phyloP scores from a whole-genome alignment of 2,888 invertebrate species.

The Crioceris asparagi region DNA sequence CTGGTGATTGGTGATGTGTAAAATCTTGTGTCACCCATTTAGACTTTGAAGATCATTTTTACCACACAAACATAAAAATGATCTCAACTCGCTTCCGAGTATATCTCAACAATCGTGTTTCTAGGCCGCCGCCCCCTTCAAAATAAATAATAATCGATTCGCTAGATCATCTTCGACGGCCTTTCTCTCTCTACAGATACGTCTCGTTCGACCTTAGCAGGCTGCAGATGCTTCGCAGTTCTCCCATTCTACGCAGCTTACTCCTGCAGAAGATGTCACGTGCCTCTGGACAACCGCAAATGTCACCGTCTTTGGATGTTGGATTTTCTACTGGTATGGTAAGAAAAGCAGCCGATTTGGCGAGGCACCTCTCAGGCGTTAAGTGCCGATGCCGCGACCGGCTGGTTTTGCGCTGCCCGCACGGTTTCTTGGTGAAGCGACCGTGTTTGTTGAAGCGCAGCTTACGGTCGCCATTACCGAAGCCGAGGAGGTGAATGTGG shows the following conservation, averaged over 20 bases:
- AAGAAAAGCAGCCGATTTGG: conserved; percentile 8
- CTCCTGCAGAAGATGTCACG: conserved; percentile 8
- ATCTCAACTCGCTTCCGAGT: too few relatives aligned
- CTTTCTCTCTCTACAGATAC: too few relatives aligned
- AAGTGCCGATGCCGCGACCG: conserved; percentile 5
- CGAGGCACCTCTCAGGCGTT: conserved; percentile 6
- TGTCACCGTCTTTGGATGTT: conserved; percentile 3
- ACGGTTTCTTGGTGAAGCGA: conserved; percentile 7
- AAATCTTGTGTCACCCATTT: too few relatives aligned
- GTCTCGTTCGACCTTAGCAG: conserved; percentile 3
- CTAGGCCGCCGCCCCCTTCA: too few relatives aligned
- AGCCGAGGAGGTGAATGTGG: conserved; percentile 12
- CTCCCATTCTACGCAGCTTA: conserved; percentile 9
- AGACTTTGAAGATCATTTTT: too few relatives aligned
- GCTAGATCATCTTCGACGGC: too few relatives aligned
- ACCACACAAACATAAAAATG: too few relatives aligned
- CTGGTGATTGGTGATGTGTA: too few relatives aligned
- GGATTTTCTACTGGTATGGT: conserved; percentile 8
- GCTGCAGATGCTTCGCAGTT: conserved; percentile 9
- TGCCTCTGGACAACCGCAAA: conserved; percentile 12
- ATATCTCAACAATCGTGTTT: too few relatives aligned
- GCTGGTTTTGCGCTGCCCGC: conserved; percentile 1
- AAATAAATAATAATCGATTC: too few relatives aligned
- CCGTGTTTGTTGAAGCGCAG: conserved; percentile 16
- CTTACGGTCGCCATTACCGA: conserved; percentile 10